Evolutionary conservation across 2,113 vertebrate genomes (phyloP).

Genomic region (Vidua macroura): DNA sequence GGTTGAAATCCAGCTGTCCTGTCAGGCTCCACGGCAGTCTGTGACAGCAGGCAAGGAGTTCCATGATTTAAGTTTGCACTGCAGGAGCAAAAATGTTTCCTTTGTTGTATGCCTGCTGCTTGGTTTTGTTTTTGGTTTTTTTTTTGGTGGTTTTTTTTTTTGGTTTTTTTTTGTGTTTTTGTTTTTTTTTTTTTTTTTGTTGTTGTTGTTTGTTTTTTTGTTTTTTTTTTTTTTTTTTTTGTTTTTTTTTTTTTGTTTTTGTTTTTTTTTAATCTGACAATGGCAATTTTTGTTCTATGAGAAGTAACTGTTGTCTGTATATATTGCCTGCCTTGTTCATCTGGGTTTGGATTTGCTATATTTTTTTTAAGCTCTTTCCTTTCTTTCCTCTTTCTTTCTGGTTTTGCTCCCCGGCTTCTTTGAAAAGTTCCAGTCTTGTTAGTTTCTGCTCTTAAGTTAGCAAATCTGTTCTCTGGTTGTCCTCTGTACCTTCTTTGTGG

Average conservation of each 20-base stretch:
- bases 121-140: background rate
- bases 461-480: background rate
- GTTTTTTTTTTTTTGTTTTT: background rate
- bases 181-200: background rate
- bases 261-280: background rate
- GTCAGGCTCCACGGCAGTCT: background rate
- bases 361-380: background rate
- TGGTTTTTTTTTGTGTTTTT: background rate
- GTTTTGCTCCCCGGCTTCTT: background rate
- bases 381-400: background rate
- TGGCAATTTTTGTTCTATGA: background rate
- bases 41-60: accelerated
- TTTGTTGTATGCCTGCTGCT: background rate
- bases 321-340: background rate
- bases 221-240: background rate
- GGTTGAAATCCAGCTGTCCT: background rate
- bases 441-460: background rate
- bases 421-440: background rate
- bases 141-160: no score
- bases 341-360: background rate
- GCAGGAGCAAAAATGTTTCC: background rate
- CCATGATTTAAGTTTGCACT: background rate
- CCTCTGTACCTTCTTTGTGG: background rate
- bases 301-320: background rate
- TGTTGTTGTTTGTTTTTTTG: no score